Conservation (phyloP, 2,797 vertebrate species). For the Brachyrhaphis roseni region DNA sequence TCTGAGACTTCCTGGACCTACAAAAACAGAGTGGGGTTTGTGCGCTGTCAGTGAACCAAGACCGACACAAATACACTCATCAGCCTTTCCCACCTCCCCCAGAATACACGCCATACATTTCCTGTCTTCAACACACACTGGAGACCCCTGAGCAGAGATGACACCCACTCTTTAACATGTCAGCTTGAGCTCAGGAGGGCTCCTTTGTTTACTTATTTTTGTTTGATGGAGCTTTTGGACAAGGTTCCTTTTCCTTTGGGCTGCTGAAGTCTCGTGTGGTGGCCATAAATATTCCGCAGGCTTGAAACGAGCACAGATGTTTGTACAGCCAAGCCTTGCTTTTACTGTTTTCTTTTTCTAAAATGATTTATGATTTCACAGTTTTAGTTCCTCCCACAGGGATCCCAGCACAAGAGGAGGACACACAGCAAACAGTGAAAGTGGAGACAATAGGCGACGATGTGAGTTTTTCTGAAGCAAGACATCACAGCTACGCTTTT, state of each 20-base stretch:
- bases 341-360: conserved; percentile 13
- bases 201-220: conserved; percentile 35
- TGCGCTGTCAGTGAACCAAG: conserved; percentile 55
- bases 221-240: conserved; percentile 52
- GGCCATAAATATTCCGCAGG: conserved; percentile 67
- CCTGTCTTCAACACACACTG: conserved; percentile 4
- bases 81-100: conserved; percentile 11
- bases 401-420: conserved; percentile 4
- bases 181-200: conserved; percentile 50
- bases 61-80: conserved; percentile 52
- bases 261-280: conserved; percentile 67
- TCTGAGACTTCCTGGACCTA: conserved; percentile 52
- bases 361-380: conserved; percentile 23
- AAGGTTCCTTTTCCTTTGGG: conserved; percentile 66
- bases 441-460: neutral
- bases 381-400: conserved; percentile 28
- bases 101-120: conserved; percentile 25
- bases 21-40: conserved; percentile 53
- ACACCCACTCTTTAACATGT: conserved; percentile 61
- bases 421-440: neutral
- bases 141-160: conserved; percentile 64
- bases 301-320: conserved; percentile 62
- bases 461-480: neutral
- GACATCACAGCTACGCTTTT: neutral
- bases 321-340: conserved; percentile 50